Conservation (phyloP, 1,140 invertebrate genomes). For the Trichoplusia ni region DNA sequence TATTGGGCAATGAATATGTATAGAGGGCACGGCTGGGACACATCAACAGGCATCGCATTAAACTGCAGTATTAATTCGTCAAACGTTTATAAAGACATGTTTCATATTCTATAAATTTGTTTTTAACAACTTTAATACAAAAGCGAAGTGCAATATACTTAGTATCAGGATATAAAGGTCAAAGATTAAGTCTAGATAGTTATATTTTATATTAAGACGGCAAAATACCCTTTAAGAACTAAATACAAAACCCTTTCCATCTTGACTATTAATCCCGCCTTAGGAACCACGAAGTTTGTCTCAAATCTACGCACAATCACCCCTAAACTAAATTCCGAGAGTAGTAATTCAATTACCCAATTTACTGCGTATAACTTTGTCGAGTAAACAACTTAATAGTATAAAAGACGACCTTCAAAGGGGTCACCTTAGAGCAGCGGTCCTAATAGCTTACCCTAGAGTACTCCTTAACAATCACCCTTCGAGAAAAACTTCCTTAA, state of each 20-base stretch:
- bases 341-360: conserved; percentile 61
- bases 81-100: too few relatives aligned
- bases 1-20: conserved; percentile 30
- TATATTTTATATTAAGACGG: too few relatives aligned
- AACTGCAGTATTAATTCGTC: neutral
- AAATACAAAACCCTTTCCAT: too few relatives aligned
- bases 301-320: too few relatives aligned
- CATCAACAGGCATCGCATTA: neutral
- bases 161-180: too few relatives aligned
- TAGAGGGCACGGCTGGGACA: conserved; percentile 1
- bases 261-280: too few relatives aligned
- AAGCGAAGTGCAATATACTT: too few relatives aligned
- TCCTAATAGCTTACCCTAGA: conserved; percentile 55
- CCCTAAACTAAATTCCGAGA: conserved; percentile 48
- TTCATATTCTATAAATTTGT: too few relatives aligned
- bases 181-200: too few relatives aligned
- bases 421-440: conserved; percentile 63
- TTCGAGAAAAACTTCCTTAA: conserved; percentile 19
- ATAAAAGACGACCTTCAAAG: conserved; percentile 61
- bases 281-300: too few relatives aligned
- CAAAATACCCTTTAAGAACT: too few relatives aligned
- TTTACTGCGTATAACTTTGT: conserved; percentile 48
- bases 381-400: conserved; percentile 57
- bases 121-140: too few relatives aligned
- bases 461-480: conserved; percentile 39